Evolutionary conservation across 2,888 invertebrate genomes (phyloP), one percentile per base, ranked within the genome.

Genomic region (Drosophila mettleri): DNA sequence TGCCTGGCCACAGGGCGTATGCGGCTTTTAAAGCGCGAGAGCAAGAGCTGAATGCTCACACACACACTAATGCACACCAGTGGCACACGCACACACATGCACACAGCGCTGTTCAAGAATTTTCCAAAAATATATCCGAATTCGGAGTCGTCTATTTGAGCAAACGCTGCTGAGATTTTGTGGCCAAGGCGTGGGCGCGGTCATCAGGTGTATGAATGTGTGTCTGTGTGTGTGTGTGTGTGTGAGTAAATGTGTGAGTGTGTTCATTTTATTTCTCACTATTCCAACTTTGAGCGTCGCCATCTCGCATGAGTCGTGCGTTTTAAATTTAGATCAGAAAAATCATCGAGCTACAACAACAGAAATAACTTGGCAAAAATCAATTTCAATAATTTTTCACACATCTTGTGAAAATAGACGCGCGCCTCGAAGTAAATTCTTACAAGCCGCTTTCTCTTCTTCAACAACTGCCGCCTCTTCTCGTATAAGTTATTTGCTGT

Each of bases 51-150:
- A 22, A 6, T 41, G 27, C 53, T 60, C 57, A 51, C 59, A 64
- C 52, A 64, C 52, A 48, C 60, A 48, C 29, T 36, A 36, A 27
- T 24, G 14, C 31, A 16, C 2, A 2, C 14, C 33, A 14, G 6
- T 33, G 14, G 33, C 51, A 45, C 49, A 46, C n/a, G 34, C 18
- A 58, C 43, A 39, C 53, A 31, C 58, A 31, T 22, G 49, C 20
- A 27, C 34, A n/a, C 10, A 52, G 27, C 27, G 14, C 22, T 52
- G 61, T 88, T 87, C 77, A 80, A 78, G 82, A 90, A 88, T 83
- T 89, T 90, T 90, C 90, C 91, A 90, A 90, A 90, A 90, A 90
- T 90, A 90, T 87, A 85, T 87, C 86, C 87, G 88, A 86, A 86
- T 81, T 86, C 88, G 85, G 85, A 90, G 90, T 90, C 85, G 71